Conservation (phyloP, 2,888 invertebrate species). For the Platynereis dumerilii region DNA sequence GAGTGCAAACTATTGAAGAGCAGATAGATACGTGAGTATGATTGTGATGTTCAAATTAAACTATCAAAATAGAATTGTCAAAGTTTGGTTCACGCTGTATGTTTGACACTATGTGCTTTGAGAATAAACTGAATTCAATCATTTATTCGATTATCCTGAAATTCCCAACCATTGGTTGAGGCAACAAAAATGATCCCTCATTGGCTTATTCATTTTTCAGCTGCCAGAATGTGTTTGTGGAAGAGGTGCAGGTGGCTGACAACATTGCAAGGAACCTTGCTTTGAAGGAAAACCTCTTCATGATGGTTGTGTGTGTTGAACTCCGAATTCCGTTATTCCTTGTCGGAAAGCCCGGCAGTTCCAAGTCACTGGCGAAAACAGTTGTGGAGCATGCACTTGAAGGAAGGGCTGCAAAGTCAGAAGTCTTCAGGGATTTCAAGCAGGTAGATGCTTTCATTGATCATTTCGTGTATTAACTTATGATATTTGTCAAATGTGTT, state of each 20-base stretch:
- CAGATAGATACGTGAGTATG: conserved; percentile 37
- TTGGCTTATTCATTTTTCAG: conserved; percentile 30
- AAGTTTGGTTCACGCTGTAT: too few relatives aligned
- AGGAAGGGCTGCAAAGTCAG: conserved; percentile 48
- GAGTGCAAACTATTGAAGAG: conserved; percentile 36
- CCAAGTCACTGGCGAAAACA: conserved; percentile 60
- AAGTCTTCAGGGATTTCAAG: conserved; percentile 51
- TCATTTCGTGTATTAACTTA: background rate
- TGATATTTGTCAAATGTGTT: too few relatives aligned
- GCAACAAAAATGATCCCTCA: background rate
- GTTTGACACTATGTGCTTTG: too few relatives aligned
- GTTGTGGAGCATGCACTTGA: conserved; percentile 59
- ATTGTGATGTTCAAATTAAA: too few relatives aligned
- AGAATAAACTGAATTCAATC: too few relatives aligned
- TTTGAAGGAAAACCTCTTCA: conserved; percentile 59
- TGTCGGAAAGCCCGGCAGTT: conserved; percentile 62
- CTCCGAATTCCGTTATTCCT: conserved; percentile 59
- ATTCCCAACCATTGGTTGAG: too few relatives aligned
- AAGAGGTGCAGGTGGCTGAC: conserved; percentile 44
- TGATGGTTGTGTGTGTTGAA: conserved; percentile 62
- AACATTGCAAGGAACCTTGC: conserved; percentile 58
- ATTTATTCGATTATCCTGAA: too few relatives aligned
- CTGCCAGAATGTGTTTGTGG: conserved; percentile 55
- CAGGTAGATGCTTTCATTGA: conserved; percentile 39
- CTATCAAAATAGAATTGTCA: too few relatives aligned